Conservation (phyloP, 2,888 invertebrate species). For the Trichogramma dendrolimi region DNA sequence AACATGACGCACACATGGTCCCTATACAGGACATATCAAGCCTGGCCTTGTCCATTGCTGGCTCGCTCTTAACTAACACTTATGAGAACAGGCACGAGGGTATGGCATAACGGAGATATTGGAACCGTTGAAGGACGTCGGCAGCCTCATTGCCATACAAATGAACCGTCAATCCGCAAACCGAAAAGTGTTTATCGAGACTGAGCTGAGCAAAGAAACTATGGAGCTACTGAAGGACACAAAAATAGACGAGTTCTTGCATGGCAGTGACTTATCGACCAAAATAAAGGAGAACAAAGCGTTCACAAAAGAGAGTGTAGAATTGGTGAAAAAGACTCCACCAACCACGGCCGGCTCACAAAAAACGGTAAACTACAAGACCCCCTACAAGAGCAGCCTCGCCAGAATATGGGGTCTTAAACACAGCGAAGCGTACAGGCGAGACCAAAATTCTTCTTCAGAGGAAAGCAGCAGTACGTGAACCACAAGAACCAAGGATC, state of each 20-base stretch:
- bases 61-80: too few relatives aligned
- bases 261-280: slow-evolving; percentile 14
- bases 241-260: slow-evolving; percentile 19
- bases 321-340: not conserved
- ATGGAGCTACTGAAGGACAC: slow-evolving; percentile 18
- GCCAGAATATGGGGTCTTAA: too few relatives aligned
- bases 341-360: not conserved
- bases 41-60: too few relatives aligned
- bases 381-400: too few relatives aligned
- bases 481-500: too few relatives aligned
- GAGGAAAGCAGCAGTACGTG: too few relatives aligned
- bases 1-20: too few relatives aligned
- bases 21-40: too few relatives aligned
- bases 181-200: slow-evolving; percentile 17
- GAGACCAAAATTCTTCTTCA: too few relatives aligned
- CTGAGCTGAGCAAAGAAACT: slow-evolving; percentile 18
- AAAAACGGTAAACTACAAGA: too few relatives aligned
- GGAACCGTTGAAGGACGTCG: slow-evolving; percentile 12
- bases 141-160: slow-evolving; percentile 13
- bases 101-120: slow-evolving; percentile 2
- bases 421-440: too few relatives aligned
- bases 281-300: slow-evolving; percentile 18
- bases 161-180: slow-evolving; percentile 17
- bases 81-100: too few relatives aligned
- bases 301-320: slow-evolving; percentile 16